phyloP scores from a whole-genome alignment of 2,797 vertebrate genomes.

The Chrosomus eos region DNA sequence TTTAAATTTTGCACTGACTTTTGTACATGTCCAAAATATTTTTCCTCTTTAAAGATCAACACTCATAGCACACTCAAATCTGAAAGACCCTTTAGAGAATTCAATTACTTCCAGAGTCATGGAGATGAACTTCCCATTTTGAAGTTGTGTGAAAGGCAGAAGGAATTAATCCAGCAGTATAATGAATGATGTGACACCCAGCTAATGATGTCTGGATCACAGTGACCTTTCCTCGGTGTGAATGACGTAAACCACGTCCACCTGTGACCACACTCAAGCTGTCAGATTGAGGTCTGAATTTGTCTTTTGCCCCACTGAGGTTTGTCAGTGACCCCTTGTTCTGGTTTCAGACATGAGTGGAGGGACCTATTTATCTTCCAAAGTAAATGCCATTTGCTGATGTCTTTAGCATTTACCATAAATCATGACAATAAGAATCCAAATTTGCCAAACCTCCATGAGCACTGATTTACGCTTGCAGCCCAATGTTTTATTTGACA shows the following conservation, averaged over 20 bases:
- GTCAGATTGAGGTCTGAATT: slow-evolving; percentile 41
- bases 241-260: slow-evolving; percentile 53
- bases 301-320: slow-evolving; percentile 42
- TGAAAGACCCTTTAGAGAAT: slow-evolving; percentile 7
- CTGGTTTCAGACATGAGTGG: slow-evolving; percentile 21
- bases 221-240: slow-evolving; percentile 51
- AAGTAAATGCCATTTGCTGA: slow-evolving; percentile 28
- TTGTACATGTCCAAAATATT: neutral
- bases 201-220: slow-evolving; percentile 58
- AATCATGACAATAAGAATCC: slow-evolving; percentile 16
- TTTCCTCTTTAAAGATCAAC: neutral
- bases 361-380: slow-evolving; percentile 31
- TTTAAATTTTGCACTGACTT: neutral
- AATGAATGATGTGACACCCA: slow-evolving; percentile 57
- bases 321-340: slow-evolving; percentile 28
- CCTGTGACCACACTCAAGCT: slow-evolving; percentile 47
- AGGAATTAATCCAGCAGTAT: slow-evolving; percentile 55
- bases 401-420: slow-evolving; percentile 34
- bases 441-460: neutral
- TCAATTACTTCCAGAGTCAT: slow-evolving; percentile 16
- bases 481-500: neutral
- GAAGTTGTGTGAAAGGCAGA: slow-evolving; percentile 61
- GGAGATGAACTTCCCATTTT: slow-evolving; percentile 30
- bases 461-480: neutral
- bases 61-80: neutral